These are phyloP conservation scores for Neofelis nebulosa DNA, from an alignment of 2,113 vertebrate species.

Conservation along the genomic window DNA sequence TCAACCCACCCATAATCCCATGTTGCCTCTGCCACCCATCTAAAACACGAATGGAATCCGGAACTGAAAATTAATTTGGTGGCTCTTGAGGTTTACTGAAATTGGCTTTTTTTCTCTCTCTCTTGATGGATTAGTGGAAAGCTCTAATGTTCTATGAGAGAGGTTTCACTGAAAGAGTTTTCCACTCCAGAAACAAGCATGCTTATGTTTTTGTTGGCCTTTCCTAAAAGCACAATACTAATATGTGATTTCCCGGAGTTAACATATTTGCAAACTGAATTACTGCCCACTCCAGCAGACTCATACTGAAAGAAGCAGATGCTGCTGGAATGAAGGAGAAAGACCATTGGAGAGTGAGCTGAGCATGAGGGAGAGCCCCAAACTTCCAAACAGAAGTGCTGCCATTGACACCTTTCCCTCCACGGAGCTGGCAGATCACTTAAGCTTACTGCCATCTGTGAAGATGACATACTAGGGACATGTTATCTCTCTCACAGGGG, in stretches of 20 bases:
- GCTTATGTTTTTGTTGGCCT: neutral
- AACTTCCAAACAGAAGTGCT: neutral
- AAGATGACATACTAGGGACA: neutral
- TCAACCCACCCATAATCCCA: neutral
- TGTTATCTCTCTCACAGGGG: neutral
- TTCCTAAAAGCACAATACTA: neutral
- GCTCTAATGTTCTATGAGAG: neutral
- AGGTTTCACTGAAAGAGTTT: neutral
- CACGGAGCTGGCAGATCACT: neutral
- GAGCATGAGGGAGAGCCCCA: neutral
- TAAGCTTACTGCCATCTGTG: neutral
- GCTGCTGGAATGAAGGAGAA: neutral
- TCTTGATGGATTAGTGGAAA: neutral
- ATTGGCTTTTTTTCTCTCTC: neutral
- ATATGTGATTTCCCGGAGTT: neutral
- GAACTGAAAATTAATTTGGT: neutral
- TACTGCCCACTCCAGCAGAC: neutral
- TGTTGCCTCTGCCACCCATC: neutral
- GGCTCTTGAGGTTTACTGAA: neutral
- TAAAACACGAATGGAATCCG: neutral
- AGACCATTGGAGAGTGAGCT: neutral
- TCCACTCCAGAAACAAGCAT: neutral
- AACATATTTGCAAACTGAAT: slow-evolving; percentile 30
- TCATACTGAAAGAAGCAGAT: neutral
- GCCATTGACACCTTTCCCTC: neutral